Evolutionary conservation across 1,140 invertebrate species (phyloP).

Genomic region (Cydia fagiglandana): DNA sequence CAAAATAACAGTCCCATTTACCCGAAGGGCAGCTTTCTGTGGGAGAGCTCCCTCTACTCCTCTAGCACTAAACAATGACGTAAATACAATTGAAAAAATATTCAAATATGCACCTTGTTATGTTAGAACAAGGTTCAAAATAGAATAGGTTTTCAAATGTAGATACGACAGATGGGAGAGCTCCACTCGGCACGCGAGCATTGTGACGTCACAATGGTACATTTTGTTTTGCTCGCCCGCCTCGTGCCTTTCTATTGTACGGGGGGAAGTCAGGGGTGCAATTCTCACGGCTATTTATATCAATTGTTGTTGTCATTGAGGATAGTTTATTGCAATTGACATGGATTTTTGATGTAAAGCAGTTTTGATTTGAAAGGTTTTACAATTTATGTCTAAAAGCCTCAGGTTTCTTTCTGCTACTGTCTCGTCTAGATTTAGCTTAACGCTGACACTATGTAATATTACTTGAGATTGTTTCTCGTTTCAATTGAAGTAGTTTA

Average conservation of each 20-base stretch:
- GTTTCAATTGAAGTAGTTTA: no score
- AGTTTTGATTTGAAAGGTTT: neutral
- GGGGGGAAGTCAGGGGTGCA: conserved; percentile 9
- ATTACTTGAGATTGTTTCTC: no score
- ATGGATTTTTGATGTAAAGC: neutral
- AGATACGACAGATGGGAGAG: neutral
- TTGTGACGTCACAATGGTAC: conserved; percentile 6
- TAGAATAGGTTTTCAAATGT: neutral
- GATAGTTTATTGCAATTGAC: neutral
- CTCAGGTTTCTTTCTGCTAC: neutral
- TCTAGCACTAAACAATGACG: neutral
- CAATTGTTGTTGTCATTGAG: conserved; percentile 13
- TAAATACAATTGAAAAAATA: conserved; percentile 37
- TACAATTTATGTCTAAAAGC: neutral
- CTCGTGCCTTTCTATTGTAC: conserved; percentile 7
- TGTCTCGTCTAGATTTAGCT: no score
- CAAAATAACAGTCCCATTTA: conserved; percentile 17
- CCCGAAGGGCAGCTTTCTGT: conserved; percentile 38
- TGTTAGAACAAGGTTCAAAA: neutral
- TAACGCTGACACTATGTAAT: no score
- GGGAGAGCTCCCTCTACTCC: conserved; percentile 37
- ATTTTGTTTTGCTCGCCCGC: conserved; percentile 15
- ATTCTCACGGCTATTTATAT: conserved; percentile 21
- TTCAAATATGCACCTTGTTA: neutral
- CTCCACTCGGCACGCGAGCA: conserved; percentile 13